Base-by-base conservation (phyloP, 2,113 vertebrate species). In the Corvus cornix region DNA sequence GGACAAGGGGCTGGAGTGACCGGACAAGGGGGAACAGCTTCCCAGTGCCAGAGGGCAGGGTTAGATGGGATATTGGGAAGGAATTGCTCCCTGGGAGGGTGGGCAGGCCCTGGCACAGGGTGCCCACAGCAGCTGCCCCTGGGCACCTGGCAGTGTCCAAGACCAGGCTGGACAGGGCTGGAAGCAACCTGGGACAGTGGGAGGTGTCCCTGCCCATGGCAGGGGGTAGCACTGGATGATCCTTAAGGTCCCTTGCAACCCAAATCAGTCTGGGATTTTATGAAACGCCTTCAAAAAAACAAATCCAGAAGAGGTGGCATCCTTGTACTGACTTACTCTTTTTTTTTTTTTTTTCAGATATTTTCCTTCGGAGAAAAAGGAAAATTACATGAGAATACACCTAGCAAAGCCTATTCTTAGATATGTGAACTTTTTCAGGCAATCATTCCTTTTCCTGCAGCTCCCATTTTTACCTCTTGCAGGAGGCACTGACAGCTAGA, bases 31-130 rank as follows among this genome's bases (percentile, higher is more conserved):
- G 39, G 53, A 46, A 46, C 1, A 1, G 60, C 22, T 51, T 58
- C 59, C 26, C 43, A 51, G 1, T 74, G 68, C 39, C 78, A 53
- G 62, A n/a, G 62, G 59, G 41, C 39, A 70, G 56, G 55, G 39
- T 0, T 27, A 1, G 52, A 1, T 39, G 64, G 48, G 27, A 74
- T 1, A 0, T 1, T 16, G 77, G 59, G 31, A 2, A 37, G 67
- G 51, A 49, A 88, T 66, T 80, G 39, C 10, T 39, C 39, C 1
- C 1, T 60, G 31, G 3, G 3, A 68, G 21, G 31, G 72, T 21
- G 72, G 31, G 7, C 0, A 77, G 43, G 10, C 1, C 1, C 48
- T 64, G 26, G 58, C 2, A 31, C 3, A 4, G 56, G 4, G 1
- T 39, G 3, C 35, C 35, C 67, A 80, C 37, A 73, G 67, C 3